Conservation (phyloP, 2,888 invertebrate species). For the Herminia tarsipennalis region DNA sequence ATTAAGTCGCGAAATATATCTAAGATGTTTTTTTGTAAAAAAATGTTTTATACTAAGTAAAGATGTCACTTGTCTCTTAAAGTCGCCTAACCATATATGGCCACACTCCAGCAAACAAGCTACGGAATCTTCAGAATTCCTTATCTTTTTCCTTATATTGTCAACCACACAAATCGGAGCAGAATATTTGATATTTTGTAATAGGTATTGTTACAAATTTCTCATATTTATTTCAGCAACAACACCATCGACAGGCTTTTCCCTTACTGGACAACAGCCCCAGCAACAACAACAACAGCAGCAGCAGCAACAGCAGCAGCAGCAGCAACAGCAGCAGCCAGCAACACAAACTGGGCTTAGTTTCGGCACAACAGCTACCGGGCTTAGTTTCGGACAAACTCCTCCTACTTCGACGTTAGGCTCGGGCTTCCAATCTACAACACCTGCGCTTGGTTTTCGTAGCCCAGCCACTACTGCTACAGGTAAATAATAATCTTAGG, state of each 20-base stretch:
- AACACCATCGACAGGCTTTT: constrained; percentile 14
- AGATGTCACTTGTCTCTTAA: too few species aligned
- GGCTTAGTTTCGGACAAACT: constrained; percentile 24
- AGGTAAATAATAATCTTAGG: constrained; percentile 12
- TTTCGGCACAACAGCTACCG: constrained; percentile 22
- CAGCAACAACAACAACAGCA: constrained; percentile 5
- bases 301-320: constrained; percentile 11
- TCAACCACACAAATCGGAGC: too few species aligned
- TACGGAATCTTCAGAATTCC: too few species aligned
- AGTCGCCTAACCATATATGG: too few species aligned
- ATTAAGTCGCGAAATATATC: too few species aligned
- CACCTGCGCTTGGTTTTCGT: constrained; percentile 22
- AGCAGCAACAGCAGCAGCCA: constrained; percentile 7
- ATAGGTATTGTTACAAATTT: not conserved
- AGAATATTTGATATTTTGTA: too few species aligned
- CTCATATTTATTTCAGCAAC: constrained; percentile 6
- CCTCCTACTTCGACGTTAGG: constrained; percentile 23
- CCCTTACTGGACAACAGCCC: constrained; percentile 3
- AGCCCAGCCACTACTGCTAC: constrained; percentile 12
- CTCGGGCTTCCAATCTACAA: constrained; percentile 27
- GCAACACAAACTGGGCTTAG: constrained; percentile 18
- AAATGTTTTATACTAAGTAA: too few species aligned
- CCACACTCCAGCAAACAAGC: too few species aligned
- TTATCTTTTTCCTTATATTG: too few species aligned
- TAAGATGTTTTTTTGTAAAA: too few species aligned